Evolutionary conservation across 2,113 vertebrate species (phyloP).

Genomic region (Tragelaphus scriptus): DNA sequence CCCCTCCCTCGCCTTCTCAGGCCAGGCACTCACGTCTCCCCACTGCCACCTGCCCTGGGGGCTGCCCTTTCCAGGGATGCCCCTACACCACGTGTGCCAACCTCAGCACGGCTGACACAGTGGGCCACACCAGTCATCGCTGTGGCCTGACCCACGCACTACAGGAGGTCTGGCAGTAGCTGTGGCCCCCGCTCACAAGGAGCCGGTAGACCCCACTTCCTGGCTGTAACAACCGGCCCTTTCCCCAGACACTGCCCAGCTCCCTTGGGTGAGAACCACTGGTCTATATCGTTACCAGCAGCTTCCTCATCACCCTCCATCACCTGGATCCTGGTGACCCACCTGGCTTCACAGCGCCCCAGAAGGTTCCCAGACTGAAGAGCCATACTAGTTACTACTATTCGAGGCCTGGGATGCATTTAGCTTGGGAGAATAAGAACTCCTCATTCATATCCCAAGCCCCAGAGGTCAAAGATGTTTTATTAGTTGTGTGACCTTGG

Average conservation of each 20-base stretch:
- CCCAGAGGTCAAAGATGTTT: not conserved
- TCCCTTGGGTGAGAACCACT: not conserved
- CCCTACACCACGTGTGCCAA: not conserved
- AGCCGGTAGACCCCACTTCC: accelerated
- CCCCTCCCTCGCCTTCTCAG: no score
- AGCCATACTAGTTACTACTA: accelerated
- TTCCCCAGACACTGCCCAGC: not conserved
- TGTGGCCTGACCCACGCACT: accelerated
- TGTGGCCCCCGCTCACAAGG: accelerated
- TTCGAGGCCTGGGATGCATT: not conserved
- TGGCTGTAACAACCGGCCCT: not conserved
- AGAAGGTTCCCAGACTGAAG: no score
- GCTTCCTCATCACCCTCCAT: not conserved
- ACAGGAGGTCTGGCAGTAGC: accelerated
- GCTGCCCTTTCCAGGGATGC: not conserved
- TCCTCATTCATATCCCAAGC: not conserved
- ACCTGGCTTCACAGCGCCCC: accelerated
- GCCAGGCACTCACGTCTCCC: accelerated
- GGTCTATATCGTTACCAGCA: accelerated
- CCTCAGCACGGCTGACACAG: accelerated
- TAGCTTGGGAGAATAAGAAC: not conserved
- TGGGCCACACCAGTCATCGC: accelerated
- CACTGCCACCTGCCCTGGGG: accelerated
- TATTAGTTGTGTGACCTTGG: not conserved
- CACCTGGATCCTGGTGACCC: not conserved